phyloP scores from a whole-genome alignment of 2,797 vertebrate species.

The Myiothlypis chrysogaster region DNA sequence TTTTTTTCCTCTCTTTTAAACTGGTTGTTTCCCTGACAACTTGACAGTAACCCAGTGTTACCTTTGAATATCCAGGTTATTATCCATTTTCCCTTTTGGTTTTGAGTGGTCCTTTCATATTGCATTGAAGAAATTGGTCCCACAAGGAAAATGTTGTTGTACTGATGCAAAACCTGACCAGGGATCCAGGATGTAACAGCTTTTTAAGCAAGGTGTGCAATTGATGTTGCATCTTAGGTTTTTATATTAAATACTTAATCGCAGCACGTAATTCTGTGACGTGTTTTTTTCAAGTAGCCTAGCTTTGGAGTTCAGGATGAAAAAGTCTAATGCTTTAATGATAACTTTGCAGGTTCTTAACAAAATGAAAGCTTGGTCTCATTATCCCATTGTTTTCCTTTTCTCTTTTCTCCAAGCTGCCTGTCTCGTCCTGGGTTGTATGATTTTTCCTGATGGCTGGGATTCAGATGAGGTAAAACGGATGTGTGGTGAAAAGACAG shows the following conservation, averaged over 20 bases:
- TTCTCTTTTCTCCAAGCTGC: constrained; percentile 81
- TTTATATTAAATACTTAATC: not conserved
- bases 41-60: not conserved
- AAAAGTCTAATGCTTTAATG: constrained; percentile 21
- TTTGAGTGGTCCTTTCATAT: not conserved
- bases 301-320: not conserved
- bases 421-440: constrained; percentile 95
- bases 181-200: not conserved
- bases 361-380: constrained; percentile 34
- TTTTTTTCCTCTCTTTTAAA: not conserved
- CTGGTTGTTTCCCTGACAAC: not conserved
- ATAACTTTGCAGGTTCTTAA: constrained; percentile 24
- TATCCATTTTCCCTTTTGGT: not conserved
- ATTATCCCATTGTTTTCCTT: constrained; percentile 45
- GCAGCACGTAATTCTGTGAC: not conserved
- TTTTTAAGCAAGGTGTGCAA: not conserved
- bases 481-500: constrained; percentile 97
- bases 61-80: not conserved
- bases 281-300: not conserved
- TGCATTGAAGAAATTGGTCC: not conserved
- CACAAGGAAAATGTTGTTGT: not conserved
- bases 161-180: not conserved
- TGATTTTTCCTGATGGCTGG: constrained; percentile 99
- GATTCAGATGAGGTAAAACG: constrained; percentile 96
- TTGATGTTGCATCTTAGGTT: not conserved